Conservation (phyloP, 2,797 vertebrate species). For the Sebastiscus tertius region DNA sequence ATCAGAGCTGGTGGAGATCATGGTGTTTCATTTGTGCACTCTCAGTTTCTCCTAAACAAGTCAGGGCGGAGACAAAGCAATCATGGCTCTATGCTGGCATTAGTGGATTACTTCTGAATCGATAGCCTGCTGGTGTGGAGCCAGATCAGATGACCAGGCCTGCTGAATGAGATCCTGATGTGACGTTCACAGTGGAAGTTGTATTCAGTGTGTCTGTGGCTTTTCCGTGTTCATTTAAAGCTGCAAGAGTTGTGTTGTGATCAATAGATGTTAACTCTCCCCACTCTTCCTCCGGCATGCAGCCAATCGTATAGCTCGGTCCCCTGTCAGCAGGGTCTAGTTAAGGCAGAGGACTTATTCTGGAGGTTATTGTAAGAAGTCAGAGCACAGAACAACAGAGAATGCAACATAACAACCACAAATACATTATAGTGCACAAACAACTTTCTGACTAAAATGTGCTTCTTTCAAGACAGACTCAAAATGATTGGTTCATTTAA, state of each 20-base stretch:
- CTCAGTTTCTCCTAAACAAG: conserved; percentile 16
- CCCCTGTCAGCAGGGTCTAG: not conserved
- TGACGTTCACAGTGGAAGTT: conserved; percentile 6
- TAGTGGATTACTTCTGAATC: conserved; percentile 33
- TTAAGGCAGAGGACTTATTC: not conserved
- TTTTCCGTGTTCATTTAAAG: conserved; percentile 17
- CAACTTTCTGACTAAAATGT: not conserved
- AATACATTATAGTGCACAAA: not conserved
- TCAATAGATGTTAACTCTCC: conserved; percentile 45
- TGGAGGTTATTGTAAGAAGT: not conserved
- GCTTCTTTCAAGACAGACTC: not conserved
- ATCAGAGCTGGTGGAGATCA: conserved; percentile 1
- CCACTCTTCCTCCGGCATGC: conserved; percentile 27
- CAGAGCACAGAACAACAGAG: not conserved
- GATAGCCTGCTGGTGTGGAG: conserved; percentile 1
- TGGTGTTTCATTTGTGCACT: conserved; percentile 17
- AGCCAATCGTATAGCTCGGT: not conserved
- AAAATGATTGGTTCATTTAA: not conserved
- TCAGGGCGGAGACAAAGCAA: not conserved
- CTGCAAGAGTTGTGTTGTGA: conserved; percentile 3
- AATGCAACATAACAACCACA: not conserved
- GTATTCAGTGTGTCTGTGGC: conserved; percentile 33
- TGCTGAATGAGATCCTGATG: not conserved
- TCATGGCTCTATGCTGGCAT: not conserved
- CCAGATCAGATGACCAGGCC: not conserved